Base-by-base conservation (phyloP, 2,888 invertebrate species). In the Agriopis leucophaearia region DNA sequence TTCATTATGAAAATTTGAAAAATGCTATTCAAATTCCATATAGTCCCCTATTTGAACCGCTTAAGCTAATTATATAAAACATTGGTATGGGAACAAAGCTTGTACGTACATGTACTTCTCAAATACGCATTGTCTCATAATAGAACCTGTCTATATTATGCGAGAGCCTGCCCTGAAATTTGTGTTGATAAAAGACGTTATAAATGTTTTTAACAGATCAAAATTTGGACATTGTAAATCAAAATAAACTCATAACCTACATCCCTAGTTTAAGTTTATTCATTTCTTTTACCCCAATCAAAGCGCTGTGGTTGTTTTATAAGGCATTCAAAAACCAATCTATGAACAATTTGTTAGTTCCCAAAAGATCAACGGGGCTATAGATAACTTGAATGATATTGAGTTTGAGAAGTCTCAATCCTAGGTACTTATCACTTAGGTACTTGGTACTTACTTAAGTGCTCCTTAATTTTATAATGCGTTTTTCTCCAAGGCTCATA, bases 61-160 rank as follows among this genome's bases (percentile, higher is more conserved):
- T 92, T 92, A 89, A 88, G 90, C 91, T 93, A 93, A 94, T 94
- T 92, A 91, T 85, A 89, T 90, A 88, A 87, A 92, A 90, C 89
- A 90, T 88, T 84, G 86, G 81, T 75, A 76, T 70, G 78, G 77
- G 84, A 74, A 85, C 82, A 83, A 82, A 82, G 86, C 84, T 83
- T 18, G 44, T 55, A 42, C 84, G 44, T 55, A 42, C 84, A 85
- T 81, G 85, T 83, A 87, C 81, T 82, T 82, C 62, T 45, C 58
- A 38, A 54, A 58, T 67, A 12, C 9, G 48, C 38, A 50, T 16
- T 63, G 63, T 55, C 67, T 63, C 67, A 67, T 18, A 55, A 8
- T 7, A 15, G 38, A 63, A 67, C 36, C 63, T n/a, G 36, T 59
- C 0, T 36, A 54, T 8, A 15, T 15, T 10, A 27, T 18, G n/a